phyloP scores from a whole-genome alignment of 2,113 vertebrate species.

The Gallinago media region DNA sequence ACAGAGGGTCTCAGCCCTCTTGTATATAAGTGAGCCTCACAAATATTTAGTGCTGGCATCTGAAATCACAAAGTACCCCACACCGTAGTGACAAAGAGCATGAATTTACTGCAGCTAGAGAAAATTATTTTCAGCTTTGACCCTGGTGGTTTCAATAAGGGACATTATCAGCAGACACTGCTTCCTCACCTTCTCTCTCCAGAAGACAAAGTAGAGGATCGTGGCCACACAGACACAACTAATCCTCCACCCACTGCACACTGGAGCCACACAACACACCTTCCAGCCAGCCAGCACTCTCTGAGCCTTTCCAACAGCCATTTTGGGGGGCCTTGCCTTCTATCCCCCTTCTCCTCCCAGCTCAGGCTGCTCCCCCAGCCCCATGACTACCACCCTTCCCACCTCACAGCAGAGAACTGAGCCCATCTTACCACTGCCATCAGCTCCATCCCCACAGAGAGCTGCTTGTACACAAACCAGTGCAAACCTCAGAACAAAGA shows the following conservation, averaged over 20 bases:
- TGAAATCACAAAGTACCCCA: not conserved
- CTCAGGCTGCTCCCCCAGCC: accelerated
- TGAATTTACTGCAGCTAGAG: not conserved
- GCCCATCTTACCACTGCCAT: accelerated
- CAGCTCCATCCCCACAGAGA: accelerated
- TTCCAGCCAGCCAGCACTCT: not conserved
- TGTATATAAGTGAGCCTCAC: not conserved
- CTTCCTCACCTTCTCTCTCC: not conserved
- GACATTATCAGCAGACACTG: not conserved
- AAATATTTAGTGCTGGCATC: not conserved
- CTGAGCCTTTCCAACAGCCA: not conserved
- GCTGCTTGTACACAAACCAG: accelerated
- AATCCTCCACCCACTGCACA: not conserved
- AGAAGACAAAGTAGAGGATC: not conserved
- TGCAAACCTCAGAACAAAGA: not conserved
- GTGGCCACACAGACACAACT: not conserved
- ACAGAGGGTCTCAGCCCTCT: not conserved
- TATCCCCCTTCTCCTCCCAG: not conserved
- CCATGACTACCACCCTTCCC: too few relatives aligned
- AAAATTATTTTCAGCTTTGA: not conserved
- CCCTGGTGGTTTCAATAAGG: not conserved
- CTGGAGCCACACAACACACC: not conserved
- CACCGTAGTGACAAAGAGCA: not conserved
- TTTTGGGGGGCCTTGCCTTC: accelerated
- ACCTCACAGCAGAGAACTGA: accelerated